Percentiles rank a stretch among this genome's conserved stretches.
Conservation (phyloP, 2,113 vertebrate genomes). For the crab-eating macaque (Macaca fascicularis) region T2T-MFA8v1.1 NC_088376.1:57398501-57399000, state of each 20-base stretch:
- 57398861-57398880: neutral
- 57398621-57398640: neutral
- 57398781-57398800: neutral
- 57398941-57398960: neutral
- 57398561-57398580: neutral
- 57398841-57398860: neutral
- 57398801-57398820: neutral
- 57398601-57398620: neutral
- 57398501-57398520: neutral
- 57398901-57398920: neutral
- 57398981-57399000: neutral
- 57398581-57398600: neutral
- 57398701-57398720: neutral
- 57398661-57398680: neutral
- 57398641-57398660: neutral
- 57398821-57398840: accelerated
- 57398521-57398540: neutral
- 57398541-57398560: neutral
- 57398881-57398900: neutral
- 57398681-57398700: neutral
- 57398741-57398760: neutral
- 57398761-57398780: neutral
- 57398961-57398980: neutral
- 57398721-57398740: neutral
- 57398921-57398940: neutral